phyloP scores from a whole-genome alignment of 1,140 invertebrate genomes.

The Formica exsecta region DNA sequence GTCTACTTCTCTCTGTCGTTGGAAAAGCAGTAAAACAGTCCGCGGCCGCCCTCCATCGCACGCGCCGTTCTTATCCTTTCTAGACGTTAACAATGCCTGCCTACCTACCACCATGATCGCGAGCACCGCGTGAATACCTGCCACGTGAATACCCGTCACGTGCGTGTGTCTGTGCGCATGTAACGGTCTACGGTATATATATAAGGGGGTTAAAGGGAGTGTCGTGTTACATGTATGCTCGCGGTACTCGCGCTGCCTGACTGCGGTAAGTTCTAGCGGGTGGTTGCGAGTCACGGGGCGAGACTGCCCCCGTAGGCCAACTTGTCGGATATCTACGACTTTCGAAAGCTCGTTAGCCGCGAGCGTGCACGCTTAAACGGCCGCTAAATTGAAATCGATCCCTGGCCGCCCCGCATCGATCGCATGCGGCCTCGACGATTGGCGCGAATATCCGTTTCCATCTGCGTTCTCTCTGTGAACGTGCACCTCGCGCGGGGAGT shows the following conservation, averaged over 20 bases:
- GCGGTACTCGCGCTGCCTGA: constrained; percentile 68
- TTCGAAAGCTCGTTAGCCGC: constrained; percentile 86
- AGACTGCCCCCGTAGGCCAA: constrained; percentile 77
- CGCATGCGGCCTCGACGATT: constrained; percentile 64
- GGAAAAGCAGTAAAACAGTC: constrained; percentile 74
- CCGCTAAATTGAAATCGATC: constrained; percentile 87
- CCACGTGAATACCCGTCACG: constrained; percentile 32
- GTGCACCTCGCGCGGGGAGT: constrained; percentile 56
- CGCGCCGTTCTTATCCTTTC: constrained; percentile 67
- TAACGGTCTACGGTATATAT: constrained; percentile 37
- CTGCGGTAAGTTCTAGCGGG: constrained; percentile 75
- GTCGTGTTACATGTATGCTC: constrained; percentile 82
- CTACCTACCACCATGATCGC: constrained; percentile 31
- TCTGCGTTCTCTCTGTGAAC: constrained; percentile 18
- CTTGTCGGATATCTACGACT: constrained; percentile 85
- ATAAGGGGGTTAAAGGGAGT: constrained; percentile 66
- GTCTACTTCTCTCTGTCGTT: constrained; percentile 46
- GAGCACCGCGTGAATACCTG: constrained; percentile 19
- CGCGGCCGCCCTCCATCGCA: constrained; percentile 57
- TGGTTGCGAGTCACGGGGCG: constrained; percentile 68
- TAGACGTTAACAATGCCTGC: constrained; percentile 70
- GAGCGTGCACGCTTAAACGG: constrained; percentile 85
- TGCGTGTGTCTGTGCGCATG: constrained; percentile 20
- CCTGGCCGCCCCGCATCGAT: constrained; percentile 77
- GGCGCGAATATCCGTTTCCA: constrained; percentile 63